phyloP scores from a whole-genome alignment of 1,140 invertebrate species.

The Drosophila novamexicana region DNA sequence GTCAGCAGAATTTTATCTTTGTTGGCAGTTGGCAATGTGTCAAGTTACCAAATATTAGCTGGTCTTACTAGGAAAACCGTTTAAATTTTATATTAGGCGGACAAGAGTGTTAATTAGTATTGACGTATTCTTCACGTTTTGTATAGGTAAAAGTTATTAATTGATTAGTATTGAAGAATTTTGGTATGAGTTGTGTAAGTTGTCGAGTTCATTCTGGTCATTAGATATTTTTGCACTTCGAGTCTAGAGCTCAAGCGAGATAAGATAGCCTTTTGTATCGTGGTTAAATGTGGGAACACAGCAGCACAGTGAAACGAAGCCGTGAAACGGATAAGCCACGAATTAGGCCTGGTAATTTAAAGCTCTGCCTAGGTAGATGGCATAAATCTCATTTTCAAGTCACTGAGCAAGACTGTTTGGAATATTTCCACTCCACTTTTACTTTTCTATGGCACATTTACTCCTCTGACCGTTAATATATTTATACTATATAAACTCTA shows the following conservation, averaged over 20 bases:
- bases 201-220: neutral
- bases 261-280: conserved; percentile 20
- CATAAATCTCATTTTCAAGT: neutral
- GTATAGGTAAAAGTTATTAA: conserved; percentile 1
- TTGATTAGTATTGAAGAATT: conserved; percentile 3
- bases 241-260: conserved; percentile 14
- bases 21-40: too few species aligned
- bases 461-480: neutral
- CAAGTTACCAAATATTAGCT: too few species aligned
- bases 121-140: neutral
- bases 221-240: conserved; percentile 20
- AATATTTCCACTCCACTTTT: conserved; percentile 35
- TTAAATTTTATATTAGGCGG: too few species aligned
- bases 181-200: conserved; percentile 25
- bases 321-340: neutral
- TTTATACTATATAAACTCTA: neutral
- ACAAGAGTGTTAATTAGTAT: neutral
- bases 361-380: neutral
- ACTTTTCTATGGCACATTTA: conserved; percentile 15
- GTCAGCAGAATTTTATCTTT: too few species aligned
- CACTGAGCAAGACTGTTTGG: neutral
- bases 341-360: neutral
- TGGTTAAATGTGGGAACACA: neutral
- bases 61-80: too few species aligned
- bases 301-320: neutral